Percentiles rank a stretch among this genome's conserved stretches.
Evolutionary conservation across 2,797 vertebrate genomes (phyloP).

Genomic region (Yasuhikotakia modesta): DNA sequence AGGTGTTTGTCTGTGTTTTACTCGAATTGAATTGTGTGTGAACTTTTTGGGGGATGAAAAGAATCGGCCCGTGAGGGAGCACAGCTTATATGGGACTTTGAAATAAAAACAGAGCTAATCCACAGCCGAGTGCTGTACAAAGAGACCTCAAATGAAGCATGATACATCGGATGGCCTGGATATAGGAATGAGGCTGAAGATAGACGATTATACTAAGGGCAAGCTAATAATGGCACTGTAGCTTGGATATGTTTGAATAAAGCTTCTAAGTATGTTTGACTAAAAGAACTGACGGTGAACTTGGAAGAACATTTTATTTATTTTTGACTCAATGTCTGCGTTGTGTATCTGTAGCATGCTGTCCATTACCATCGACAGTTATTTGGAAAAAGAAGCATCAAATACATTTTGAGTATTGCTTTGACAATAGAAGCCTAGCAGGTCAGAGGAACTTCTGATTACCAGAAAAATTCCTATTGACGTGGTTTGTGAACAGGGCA

Average conservation of each 20-base stretch:
- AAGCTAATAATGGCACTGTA: slow-evolving; percentile 23
- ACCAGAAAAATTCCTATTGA: too few relatives aligned
- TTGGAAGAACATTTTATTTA: not conserved
- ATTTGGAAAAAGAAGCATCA: not conserved
- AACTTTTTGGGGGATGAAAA: slow-evolving; percentile 73
- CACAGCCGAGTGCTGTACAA: slow-evolving; percentile 34
- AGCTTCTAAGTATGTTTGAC: slow-evolving; percentile 3
- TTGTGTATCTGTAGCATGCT: not conserved
- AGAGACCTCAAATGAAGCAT: slow-evolving; percentile 40
- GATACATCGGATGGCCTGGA: slow-evolving; percentile 44
- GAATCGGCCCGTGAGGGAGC: slow-evolving; percentile 38
- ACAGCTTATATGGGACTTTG: slow-evolving; percentile 35
- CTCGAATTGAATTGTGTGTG: slow-evolving; percentile 70
- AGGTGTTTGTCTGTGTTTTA: slow-evolving; percentile 71
- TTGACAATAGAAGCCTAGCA: not conserved
- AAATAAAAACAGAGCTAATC: slow-evolving; percentile 47
- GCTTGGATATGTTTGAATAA: not conserved
- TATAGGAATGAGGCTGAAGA: slow-evolving; percentile 40
- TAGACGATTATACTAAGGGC: slow-evolving; percentile 18
- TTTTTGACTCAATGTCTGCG: not conserved
- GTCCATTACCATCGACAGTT: not conserved
- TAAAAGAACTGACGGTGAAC: not conserved
- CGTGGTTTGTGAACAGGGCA: too few relatives aligned
- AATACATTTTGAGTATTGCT: not conserved
- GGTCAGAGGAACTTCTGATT: not conserved